Evolutionary conservation across 2,113 vertebrate genomes (phyloP).

Genomic region (Nycticryphes semicollaris): DNA sequence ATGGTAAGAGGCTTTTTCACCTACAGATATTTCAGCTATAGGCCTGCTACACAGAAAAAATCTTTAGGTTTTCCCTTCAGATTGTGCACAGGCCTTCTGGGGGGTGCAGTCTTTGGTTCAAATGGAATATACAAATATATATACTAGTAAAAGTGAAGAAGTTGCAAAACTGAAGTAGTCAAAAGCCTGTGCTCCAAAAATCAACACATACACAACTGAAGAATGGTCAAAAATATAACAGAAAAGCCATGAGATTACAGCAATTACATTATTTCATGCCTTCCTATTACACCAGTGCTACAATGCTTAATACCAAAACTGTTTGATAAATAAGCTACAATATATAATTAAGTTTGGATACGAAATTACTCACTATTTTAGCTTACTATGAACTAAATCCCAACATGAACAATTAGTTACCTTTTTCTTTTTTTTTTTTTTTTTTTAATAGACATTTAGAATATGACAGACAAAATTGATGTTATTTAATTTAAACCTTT

Average conservation of each 20-base stretch:
- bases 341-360: neutral
- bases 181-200: neutral
- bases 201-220: neutral
- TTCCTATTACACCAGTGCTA: neutral
- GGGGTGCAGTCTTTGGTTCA: neutral
- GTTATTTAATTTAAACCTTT: neutral
- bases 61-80: neutral
- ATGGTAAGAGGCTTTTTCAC: neutral
- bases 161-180: neutral
- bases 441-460: neutral
- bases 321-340: neutral
- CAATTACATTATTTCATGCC: neutral
- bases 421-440: conserved; percentile 3
- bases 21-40: neutral
- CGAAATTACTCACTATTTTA: conserved; percentile 24
- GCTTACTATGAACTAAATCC: conserved; percentile 1
- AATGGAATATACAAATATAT: neutral
- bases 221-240: neutral
- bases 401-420: neutral
- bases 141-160: neutral
- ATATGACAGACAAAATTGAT: neutral
- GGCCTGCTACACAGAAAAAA: neutral
- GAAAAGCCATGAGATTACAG: neutral
- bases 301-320: conserved; percentile 17
- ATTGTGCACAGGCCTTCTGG: neutral